These are phyloP conservation scores for Dolichallabes microphthalmus DNA, from an alignment of 2,113 vertebrate species.

Conservation along the genomic window DNA sequence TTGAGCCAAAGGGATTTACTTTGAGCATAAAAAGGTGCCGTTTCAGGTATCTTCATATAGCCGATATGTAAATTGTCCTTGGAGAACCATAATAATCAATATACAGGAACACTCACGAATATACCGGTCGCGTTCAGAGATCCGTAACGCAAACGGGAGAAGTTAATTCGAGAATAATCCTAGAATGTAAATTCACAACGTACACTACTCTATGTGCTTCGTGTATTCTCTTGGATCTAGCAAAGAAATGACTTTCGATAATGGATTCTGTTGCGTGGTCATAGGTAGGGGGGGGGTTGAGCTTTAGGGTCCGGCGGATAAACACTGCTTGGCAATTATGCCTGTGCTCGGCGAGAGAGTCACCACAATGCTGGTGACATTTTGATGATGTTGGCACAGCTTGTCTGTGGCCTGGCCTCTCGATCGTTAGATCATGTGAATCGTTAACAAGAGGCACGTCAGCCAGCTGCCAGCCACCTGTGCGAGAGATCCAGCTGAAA, in stretches of 20 bases:
- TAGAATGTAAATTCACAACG: neutral
- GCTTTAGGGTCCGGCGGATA: neutral
- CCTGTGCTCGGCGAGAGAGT: neutral
- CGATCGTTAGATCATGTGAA: slow-evolving; percentile 29
- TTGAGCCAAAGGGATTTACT: neutral
- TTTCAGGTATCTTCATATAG: neutral
- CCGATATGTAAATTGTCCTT: slow-evolving; percentile 15
- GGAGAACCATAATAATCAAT: slow-evolving; percentile 1
- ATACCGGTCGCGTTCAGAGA: neutral
- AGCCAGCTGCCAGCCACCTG: slow-evolving; percentile 72
- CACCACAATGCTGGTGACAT: slow-evolving; percentile 30
- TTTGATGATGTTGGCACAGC: slow-evolving; percentile 42
- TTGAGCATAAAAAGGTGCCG: neutral
- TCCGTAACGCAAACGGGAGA: neutral
- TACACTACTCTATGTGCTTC: neutral
- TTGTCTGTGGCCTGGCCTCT: slow-evolving; percentile 47
- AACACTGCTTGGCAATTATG: slow-evolving; percentile 34
- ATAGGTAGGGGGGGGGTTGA: neutral
- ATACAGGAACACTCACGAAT: neutral
- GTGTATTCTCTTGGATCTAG: neutral
- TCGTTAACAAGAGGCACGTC: slow-evolving; percentile 44
- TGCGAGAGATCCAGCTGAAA: slow-evolving; percentile 49
- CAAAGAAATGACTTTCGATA: neutral
- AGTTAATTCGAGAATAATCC: neutral
- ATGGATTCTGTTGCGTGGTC: neutral